Percentiles rank a stretch among this genome's conserved stretches.
These are phyloP conservation scores for Saturnia pavonia DNA, from an alignment of 2,888 invertebrate species.

Conservation along the genomic window DNA sequence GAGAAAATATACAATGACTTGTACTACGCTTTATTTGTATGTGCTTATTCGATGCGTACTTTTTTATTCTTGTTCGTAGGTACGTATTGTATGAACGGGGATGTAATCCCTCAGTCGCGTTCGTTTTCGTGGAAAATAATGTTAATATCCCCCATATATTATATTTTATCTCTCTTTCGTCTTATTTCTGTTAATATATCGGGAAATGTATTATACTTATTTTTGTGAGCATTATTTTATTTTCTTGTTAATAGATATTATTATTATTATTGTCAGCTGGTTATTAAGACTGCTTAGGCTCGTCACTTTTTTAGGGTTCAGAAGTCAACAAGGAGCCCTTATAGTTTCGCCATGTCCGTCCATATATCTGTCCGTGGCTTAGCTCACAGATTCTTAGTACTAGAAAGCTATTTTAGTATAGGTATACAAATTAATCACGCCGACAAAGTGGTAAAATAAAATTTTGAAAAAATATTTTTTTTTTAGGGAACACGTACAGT, in stretches of 20 bases:
- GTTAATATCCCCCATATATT: constrained; percentile 7
- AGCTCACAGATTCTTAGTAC: too few relatives aligned
- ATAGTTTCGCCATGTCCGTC: too few relatives aligned
- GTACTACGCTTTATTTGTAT: constrained; percentile 54
- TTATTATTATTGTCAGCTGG: neutral
- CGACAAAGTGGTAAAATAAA: too few relatives aligned
- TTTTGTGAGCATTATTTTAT: too few relatives aligned
- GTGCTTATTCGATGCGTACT: constrained; percentile 46
- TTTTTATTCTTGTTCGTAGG: constrained; percentile 36
- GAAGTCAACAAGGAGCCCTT: too few relatives aligned
- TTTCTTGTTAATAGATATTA: neutral
- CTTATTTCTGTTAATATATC: neutral
- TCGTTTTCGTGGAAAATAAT: constrained; percentile 19
- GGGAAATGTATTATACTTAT: neutral
- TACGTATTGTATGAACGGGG: constrained; percentile 15
- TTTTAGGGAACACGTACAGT: too few relatives aligned
- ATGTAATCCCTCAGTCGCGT: constrained; percentile 18
- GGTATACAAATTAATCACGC: too few relatives aligned
- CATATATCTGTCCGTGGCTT: too few relatives aligned
- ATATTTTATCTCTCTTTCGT: neutral
- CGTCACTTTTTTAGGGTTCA: too few relatives aligned
- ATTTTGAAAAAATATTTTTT: too few relatives aligned
- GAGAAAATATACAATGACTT: constrained; percentile 45
- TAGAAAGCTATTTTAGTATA: too few relatives aligned
- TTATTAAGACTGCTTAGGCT: too few relatives aligned